Conservation (phyloP, 53 echinoderm and acorn worm genomes). For the Mesocentrotus franciscanus region DNA sequence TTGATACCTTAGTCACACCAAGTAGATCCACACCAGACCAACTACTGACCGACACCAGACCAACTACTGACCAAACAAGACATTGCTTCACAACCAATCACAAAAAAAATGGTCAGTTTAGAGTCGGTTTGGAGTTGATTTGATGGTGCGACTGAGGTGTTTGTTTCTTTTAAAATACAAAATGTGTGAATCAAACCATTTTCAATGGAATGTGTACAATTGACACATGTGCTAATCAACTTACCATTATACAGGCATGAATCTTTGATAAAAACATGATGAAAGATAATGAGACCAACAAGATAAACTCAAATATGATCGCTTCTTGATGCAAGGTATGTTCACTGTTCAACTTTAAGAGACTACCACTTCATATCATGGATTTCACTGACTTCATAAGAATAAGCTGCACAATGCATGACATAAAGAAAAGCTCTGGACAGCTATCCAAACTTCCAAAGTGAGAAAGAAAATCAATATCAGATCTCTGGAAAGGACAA, state of each 20-base stretch:
- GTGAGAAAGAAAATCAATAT: not conserved
- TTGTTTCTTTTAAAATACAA: too few species aligned
- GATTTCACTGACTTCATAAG: not conserved
- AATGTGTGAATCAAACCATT: too few species aligned
- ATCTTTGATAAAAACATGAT: constrained; percentile 42
- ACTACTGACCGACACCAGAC: too few species aligned
- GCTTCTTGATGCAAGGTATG: not conserved
- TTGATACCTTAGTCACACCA: too few species aligned
- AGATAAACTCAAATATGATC: not conserved
- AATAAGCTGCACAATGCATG: not conserved
- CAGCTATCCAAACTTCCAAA: not conserved
- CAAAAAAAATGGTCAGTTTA: too few species aligned
- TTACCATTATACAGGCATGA: constrained; percentile 23
- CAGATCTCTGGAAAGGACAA: not conserved
- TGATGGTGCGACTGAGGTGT: too few species aligned
- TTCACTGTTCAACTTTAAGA: not conserved
- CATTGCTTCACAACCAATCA: too few species aligned
- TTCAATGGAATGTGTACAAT: too few species aligned
- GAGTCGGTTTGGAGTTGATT: too few species aligned
- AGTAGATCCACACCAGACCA: too few species aligned
- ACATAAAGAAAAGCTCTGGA: not conserved
- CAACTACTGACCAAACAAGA: too few species aligned
- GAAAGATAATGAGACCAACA: not conserved
- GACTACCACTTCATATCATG: not conserved
- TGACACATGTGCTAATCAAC: not conserved